phyloP scores from a whole-genome alignment of 2,113 vertebrate species.

The Phylloscopus whistleri region DNA sequence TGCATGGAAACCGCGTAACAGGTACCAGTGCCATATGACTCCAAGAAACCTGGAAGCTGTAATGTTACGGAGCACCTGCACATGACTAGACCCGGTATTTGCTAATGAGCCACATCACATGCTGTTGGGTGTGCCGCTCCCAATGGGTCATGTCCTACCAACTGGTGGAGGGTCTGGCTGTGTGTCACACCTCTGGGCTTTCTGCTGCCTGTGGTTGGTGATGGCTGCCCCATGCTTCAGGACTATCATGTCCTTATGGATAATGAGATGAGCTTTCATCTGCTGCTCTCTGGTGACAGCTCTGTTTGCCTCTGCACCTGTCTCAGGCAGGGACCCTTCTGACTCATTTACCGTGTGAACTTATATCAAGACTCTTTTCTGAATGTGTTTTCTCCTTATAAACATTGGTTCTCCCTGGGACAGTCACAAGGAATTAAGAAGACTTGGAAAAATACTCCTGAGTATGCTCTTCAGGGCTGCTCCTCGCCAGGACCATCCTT shows the following conservation, averaged over 20 bases:
- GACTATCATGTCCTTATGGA: neutral
- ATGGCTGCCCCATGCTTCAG: neutral
- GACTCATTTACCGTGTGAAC: neutral
- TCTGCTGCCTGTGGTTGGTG: fast-evolving
- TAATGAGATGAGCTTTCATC: neutral
- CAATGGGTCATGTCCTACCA: neutral
- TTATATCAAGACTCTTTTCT: neutral
- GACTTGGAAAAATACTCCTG: neutral
- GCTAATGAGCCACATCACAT: neutral
- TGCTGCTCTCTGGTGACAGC: neutral
- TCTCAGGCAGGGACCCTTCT: neutral
- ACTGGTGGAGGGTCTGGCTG: neutral
- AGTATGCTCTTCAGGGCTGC: fast-evolving
- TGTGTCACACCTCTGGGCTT: neutral
- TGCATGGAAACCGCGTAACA: fast-evolving
- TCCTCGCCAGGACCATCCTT: neutral
- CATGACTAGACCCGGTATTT: neutral
- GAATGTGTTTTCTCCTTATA: neutral
- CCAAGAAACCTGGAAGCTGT: neutral
- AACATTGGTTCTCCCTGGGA: neutral
- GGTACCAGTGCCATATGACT: neutral
- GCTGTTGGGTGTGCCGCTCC: no score
- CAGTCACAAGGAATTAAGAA: neutral
- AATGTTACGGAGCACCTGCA: neutral
- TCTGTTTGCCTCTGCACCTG: neutral